Evolutionary conservation across 2,797 vertebrate species (phyloP).

Genomic region (Hemibagrus guttatus): DNA sequence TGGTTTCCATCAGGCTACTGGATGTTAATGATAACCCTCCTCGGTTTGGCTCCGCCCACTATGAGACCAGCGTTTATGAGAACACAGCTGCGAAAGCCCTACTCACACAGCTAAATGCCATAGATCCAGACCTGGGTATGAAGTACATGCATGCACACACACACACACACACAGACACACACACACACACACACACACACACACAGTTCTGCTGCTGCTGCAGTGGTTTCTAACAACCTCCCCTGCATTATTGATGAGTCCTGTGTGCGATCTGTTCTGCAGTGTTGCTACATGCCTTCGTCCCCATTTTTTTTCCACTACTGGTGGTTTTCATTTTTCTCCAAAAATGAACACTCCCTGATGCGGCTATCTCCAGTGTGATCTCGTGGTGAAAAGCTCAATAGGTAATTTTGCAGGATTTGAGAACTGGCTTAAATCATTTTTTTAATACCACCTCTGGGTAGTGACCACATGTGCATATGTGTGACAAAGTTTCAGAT

Average conservation of each 20-base stretch:
- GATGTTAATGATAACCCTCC: conserved; percentile 97
- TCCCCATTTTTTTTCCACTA: not conserved
- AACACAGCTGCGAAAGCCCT: conserved; percentile 91
- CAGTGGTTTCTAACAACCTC: not conserved
- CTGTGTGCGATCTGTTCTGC: conserved; percentile 8
- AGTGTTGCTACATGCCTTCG: not conserved
- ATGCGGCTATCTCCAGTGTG: not conserved
- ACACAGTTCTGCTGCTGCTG: not conserved
- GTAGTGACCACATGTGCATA: not conserved
- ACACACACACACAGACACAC: conserved; percentile 46
- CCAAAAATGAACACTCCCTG: not conserved
- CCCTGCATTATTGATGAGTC: conserved; percentile 27
- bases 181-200: not conserved
- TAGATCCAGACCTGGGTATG: conserved; percentile 91
- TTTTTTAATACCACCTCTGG: not conserved
- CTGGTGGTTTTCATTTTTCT: not conserved
- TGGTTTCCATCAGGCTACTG: conserved; percentile 80
- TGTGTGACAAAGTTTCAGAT: not conserved
- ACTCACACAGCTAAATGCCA: conserved; percentile 90
- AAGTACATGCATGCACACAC: conserved; percentile 37
- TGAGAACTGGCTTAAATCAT: not conserved
- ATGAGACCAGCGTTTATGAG: conserved; percentile 87
- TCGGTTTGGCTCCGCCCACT: conserved; percentile 82
- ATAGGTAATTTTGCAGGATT: not conserved
- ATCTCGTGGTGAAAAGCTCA: not conserved